Base-by-base conservation (phyloP, 2,797 vertebrate genomes). In the Tragopan temminckii region DNA sequence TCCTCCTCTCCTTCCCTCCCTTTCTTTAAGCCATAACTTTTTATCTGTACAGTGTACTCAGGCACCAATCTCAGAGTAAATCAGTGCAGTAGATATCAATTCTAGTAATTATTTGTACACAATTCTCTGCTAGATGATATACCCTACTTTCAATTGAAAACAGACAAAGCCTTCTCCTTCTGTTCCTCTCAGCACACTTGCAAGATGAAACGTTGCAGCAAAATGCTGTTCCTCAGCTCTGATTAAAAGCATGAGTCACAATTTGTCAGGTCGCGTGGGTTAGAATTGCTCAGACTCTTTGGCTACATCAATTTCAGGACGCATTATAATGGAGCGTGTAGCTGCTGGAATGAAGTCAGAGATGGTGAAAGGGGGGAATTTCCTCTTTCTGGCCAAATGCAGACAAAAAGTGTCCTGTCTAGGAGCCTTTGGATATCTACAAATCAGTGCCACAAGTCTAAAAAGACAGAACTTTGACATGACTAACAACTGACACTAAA, bases 181-280 rank as follows among this genome's bases (percentile, higher is more conserved):
- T 45, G 13, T 35, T 90, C 68, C 63, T 77, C 38, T 79, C 81
- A 87, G 79, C 86, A 84, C 31, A 7, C 53, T 85, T 61, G 66
- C 67, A 93, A 91, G 50, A 77, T 70, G 58, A 71, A 82, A 64
- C 80, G 80, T 88, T 75, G 62, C 72, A 94, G 77, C 75, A 84
- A 91, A 96, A 88, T 40, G n/a, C 76, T 88, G 80, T 94, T 93
- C 95, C 84, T 89, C 20, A 14, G 88, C 69, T 86, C 69, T 92
- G 89, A 93, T 94, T 93, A 95, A 96, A 88, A 96, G 92, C 71
- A 71, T 78, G 89, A 95, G 87, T 96, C 95, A 95, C 64, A 69
- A 4, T 89, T 93, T 95, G 77, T 85, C 78, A 46, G 61, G 64
- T 89, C 10, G 3, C 0, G 13, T 70, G 64, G 84, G 53, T 85